Percentiles rank a stretch among this genome's conserved stretches.
These are phyloP conservation scores for Oryctolagus cuniculus DNA, from an alignment of 2,113 vertebrate genomes.

Conservation along the genomic window mOryCun1.1 NC_091447.1:13566001-13566500, in stretches of 20 bases:
- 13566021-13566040: too few species aligned
- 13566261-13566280: neutral
- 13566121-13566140: neutral
- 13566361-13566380: neutral
- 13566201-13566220: neutral
- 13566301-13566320: neutral
- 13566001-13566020: too few species aligned
- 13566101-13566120: too few species aligned
- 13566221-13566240: neutral
- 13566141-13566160: neutral
- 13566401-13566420: neutral
- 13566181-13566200: neutral
- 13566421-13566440: neutral
- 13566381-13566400: neutral
- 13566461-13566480: neutral
- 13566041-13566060: too few species aligned
- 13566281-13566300: neutral
- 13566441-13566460: constrained; percentile 13
- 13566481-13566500: neutral
- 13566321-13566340: neutral
- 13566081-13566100: too few species aligned
- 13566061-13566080: too few species aligned
- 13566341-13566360: neutral
- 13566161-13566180: neutral
- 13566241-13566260: neutral